Base-by-base conservation (phyloP, 2,797 vertebrate genomes). In the Parambassis ranga region DNA sequence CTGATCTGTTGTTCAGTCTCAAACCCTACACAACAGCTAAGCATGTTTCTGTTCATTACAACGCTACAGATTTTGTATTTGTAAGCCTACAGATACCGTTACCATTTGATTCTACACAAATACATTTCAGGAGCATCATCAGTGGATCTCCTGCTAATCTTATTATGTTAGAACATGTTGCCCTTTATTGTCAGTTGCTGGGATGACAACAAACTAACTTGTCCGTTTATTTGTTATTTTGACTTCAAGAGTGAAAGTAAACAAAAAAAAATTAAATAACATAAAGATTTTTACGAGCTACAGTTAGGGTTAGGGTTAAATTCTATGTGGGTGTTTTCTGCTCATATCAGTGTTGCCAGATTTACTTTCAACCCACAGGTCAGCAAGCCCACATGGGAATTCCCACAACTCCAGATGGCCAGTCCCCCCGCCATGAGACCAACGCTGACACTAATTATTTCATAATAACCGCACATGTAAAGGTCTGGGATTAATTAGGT, bases 341-440 rank as follows among this genome's bases (percentile, higher is more conserved):
- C 51, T 61, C 27, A 20, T 10, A 22, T 38, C 39, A 61, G 47
- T 59, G 46, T 56, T 56, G 49, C 13, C 61, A 57, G 65, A 57
- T 56, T 66, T 13, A 20, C 27, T 44, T 39, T 24, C 11, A 11
- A 47, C 42, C 20, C 33, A 22, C 11, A 48, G 41, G 52, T 66
- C 24, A 10, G 57, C 14, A 27, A 43, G 65, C 41, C 39, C 27
- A 37, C 35, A 31, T 50, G 56, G 26, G 53, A 61, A 57, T 38
- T 22, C 37, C 19, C 22, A 49, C 33, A 30, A 7, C 31, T 58
- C 58, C 65, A 61, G 58, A 76, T 60, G 31, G 52, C 58, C 36
- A 28, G 18, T 16, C 31, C 41, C 18, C 58, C 14, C 52, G 36
- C 38, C 49, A 14, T 69, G 7, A 48, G 30, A 58, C 48, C 31